Percentiles rank a stretch among this genome's conserved stretches.
These are phyloP conservation scores for Phaonia tiefii DNA, from an alignment of 2,888 invertebrate species.

Conservation along the genomic window DNA sequence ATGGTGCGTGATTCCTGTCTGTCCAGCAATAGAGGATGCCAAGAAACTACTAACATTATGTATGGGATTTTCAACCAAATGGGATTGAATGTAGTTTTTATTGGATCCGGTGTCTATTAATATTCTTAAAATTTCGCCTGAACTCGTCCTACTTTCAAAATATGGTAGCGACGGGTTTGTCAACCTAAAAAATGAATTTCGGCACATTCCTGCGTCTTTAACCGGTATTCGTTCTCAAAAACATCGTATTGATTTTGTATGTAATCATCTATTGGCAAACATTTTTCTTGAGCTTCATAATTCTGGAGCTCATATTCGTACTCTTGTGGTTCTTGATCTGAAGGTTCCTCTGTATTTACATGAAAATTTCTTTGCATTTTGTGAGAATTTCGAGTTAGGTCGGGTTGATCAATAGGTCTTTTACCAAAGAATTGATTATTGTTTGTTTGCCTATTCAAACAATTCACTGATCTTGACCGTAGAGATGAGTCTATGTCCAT, in stretches of 20 bases:
- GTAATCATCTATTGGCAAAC: constrained; percentile 11
- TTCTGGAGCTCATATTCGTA: too few relatives aligned
- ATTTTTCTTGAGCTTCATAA: constrained; percentile 16
- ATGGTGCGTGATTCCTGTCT: too few relatives aligned
- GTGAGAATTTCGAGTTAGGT: background rate
- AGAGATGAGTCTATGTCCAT: constrained; percentile 3
- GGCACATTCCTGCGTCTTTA: background rate
- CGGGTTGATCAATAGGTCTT: too few relatives aligned
- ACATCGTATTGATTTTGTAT: too few relatives aligned
- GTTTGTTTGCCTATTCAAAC: too few relatives aligned
- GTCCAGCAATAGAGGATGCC: too few relatives aligned
- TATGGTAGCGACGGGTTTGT: constrained; percentile 6
- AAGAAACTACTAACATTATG: constrained; percentile 22
- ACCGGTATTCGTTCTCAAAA: too few relatives aligned
- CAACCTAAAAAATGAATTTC: constrained; percentile 18
- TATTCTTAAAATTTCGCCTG: constrained; percentile 17
- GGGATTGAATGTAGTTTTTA: too few relatives aligned
- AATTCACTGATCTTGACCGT: too few relatives aligned
- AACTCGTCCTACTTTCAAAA: constrained; percentile 9
- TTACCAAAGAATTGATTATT: too few relatives aligned
- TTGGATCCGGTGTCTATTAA: constrained; percentile 39
- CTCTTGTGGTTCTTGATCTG: background rate
- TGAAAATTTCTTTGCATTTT: constrained; percentile 9
- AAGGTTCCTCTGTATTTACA: background rate
- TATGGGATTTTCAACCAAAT: background rate